Conservation (phyloP, 2,113 vertebrate species). For the Ictalurus punctatus region DNA sequence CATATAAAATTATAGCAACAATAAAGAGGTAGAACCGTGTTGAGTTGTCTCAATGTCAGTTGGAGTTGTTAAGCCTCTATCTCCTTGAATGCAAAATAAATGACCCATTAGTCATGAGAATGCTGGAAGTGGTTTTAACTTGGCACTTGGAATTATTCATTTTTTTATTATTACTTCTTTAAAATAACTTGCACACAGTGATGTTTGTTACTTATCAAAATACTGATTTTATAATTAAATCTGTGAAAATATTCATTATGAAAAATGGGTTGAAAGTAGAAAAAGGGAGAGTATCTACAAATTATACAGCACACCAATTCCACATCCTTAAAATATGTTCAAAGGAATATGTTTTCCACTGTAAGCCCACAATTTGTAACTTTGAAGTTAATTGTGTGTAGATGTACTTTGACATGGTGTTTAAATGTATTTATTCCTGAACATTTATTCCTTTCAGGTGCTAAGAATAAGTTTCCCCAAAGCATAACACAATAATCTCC, state of each 20-base stretch:
- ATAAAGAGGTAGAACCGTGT: conserved; percentile 38
- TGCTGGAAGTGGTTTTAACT: not conserved
- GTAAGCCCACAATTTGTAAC: not conserved
- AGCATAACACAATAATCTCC: not conserved
- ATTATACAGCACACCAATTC: conserved; percentile 2
- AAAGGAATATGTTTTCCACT: not conserved
- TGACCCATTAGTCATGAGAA: not conserved
- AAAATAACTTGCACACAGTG: not conserved
- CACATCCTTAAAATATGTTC: not conserved
- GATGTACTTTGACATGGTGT: not conserved
- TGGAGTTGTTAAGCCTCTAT: conserved; percentile 16
- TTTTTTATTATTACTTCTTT: not conserved
- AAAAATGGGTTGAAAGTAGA: not conserved
- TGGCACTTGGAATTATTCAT: not conserved
- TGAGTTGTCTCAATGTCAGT: conserved; percentile 9
- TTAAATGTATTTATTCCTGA: not conserved
- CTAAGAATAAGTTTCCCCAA: not conserved
- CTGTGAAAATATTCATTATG: not conserved
- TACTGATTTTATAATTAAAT: not conserved
- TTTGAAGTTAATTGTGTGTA: not conserved
- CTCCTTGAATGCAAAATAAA: not conserved
- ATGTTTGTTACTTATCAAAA: not conserved
- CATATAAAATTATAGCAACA: conserved; percentile 17
- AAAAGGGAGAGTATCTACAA: not conserved
- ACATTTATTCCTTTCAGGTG: no score